phyloP scores from a whole-genome alignment of 2,797 vertebrate genomes.

The Zenarchopterus dispar region DNA sequence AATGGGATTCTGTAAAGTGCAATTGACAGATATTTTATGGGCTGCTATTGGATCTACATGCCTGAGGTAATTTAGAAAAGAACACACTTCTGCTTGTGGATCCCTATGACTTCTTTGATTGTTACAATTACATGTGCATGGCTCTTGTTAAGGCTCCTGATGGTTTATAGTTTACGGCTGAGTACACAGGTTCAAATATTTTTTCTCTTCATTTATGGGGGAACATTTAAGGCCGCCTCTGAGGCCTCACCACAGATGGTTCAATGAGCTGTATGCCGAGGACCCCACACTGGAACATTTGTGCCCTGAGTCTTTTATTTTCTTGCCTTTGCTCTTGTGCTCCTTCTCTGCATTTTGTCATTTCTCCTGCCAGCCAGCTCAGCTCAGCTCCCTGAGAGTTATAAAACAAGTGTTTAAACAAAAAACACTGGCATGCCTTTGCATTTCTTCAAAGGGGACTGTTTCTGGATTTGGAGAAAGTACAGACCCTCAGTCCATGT shows the following conservation, averaged over 20 bases:
- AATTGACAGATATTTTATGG: slow-evolving; percentile 55
- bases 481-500: slow-evolving; percentile 46
- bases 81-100: slow-evolving; percentile 48
- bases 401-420: slow-evolving; percentile 72
- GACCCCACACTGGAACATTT: slow-evolving; percentile 60
- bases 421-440: slow-evolving; percentile 69
- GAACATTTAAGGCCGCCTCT: slow-evolving; percentile 54
- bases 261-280: slow-evolving; percentile 41
- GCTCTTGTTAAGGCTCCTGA: slow-evolving; percentile 66
- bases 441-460: slow-evolving; percentile 63
- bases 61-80: slow-evolving; percentile 55
- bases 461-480: slow-evolving; percentile 55
- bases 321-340: slow-evolving; percentile 10
- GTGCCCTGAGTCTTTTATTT: slow-evolving; percentile 41
- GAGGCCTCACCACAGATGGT: slow-evolving; percentile 52
- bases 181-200: slow-evolving; percentile 70
- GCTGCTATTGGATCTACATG: slow-evolving; percentile 62
- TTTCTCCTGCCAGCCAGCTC: slow-evolving; percentile 67
- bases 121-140: slow-evolving; percentile 69
- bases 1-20: slow-evolving; percentile 48
- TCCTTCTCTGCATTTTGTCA: slow-evolving; percentile 58
- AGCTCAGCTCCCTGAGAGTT: slow-evolving; percentile 54
- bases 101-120: slow-evolving; percentile 69
- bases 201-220: slow-evolving; percentile 53
- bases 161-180: slow-evolving; percentile 73